phyloP scores from a whole-genome alignment of 2,113 vertebrate species.

The Noctilio leporinus region DNA sequence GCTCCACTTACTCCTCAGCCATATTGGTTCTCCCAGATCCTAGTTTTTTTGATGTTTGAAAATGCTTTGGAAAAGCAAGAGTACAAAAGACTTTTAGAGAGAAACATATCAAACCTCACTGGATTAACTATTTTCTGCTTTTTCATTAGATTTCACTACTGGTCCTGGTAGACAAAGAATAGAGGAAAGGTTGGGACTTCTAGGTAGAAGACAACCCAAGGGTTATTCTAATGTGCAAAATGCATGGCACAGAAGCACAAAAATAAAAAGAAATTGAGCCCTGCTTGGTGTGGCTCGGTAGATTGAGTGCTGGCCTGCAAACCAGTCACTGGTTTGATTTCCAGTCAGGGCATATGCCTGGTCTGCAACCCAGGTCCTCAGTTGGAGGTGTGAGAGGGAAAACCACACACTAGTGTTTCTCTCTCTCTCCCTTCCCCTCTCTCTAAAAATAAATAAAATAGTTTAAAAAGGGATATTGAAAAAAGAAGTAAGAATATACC shows the following conservation, averaged over 20 bases:
- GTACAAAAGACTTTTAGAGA: neutral
- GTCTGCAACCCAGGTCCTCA: too few relatives aligned
- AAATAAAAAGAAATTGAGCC: neutral
- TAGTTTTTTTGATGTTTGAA: neutral
- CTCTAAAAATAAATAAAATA: too few relatives aligned
- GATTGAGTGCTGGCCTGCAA: too few relatives aligned
- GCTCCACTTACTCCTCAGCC: too few relatives aligned
- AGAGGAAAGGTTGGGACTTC: neutral
- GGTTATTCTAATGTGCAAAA: neutral
- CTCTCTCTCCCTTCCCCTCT: too few relatives aligned
- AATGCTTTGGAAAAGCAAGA: neutral
- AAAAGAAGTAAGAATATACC: neutral
- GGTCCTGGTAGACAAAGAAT: neutral
- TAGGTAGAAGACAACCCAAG: neutral
- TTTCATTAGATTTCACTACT: neutral
- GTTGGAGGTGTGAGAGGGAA: too few relatives aligned
- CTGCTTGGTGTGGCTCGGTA: too few relatives aligned
- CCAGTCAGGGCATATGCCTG: too few relatives aligned
- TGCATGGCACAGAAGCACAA: neutral
- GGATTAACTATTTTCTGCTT: neutral
- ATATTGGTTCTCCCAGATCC: neutral
- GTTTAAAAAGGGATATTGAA: too few relatives aligned
- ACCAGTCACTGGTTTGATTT: too few relatives aligned
- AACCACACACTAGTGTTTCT: too few relatives aligned
- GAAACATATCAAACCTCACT: neutral